Conservation (phyloP, 2,113 vertebrate species). For the Oryzias javanicus region DNA sequence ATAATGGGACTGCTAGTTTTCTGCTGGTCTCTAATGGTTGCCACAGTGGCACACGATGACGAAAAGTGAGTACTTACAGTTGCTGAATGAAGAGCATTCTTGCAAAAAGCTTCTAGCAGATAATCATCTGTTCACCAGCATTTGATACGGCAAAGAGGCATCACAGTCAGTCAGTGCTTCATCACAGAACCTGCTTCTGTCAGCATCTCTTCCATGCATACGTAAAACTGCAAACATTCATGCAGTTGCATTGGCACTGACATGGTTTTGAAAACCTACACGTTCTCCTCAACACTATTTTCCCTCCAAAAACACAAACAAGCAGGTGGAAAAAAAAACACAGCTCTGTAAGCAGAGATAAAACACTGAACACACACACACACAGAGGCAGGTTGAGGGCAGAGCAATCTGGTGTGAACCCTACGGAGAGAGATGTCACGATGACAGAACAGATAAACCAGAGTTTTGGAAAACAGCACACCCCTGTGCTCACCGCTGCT, state of each 20-base stretch:
- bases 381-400: constrained; percentile 5
- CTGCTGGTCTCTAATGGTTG: constrained; percentile 39
- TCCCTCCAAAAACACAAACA: background rate
- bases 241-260: background rate
- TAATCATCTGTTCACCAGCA: constrained; percentile 42
- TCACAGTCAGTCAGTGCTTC: constrained; percentile 37
- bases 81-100: constrained; percentile 18
- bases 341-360: background rate
- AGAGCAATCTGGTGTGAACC: constrained; percentile 28
- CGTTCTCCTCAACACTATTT: constrained; percentile 5
- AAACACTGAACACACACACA: background rate
- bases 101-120: constrained; percentile 16
- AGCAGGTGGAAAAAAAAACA: constrained; percentile 4
- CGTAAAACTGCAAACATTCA: background rate
- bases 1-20: constrained; percentile 33
- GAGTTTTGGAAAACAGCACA: constrained; percentile 49
- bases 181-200: constrained; percentile 28
- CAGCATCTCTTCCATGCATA: constrained; percentile 1
- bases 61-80: constrained; percentile 15
- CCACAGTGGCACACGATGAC: constrained; percentile 23
- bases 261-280: constrained; percentile 1
- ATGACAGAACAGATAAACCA: constrained; percentile 39
- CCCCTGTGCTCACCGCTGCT: constrained; percentile 21
- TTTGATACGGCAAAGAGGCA: constrained; percentile 33
- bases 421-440: constrained; percentile 33